Evolutionary conservation across 1,140 invertebrate species (phyloP).

Genomic region (Drosophila tsacasi): DNA sequence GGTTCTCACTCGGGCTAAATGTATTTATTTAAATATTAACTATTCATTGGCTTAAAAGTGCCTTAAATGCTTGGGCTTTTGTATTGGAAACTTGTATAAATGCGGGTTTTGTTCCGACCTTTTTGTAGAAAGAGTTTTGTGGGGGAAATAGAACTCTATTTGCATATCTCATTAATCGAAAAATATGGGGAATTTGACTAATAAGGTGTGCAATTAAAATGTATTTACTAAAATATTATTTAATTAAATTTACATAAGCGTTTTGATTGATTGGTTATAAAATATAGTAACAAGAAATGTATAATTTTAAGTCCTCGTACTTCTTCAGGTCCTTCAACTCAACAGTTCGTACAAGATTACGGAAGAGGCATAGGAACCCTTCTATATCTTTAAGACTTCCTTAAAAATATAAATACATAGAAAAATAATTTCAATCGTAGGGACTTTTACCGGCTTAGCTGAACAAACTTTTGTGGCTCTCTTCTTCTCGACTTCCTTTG

Average conservation of each 20-base stretch:
- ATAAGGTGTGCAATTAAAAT: neutral
- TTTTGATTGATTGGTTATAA: too few relatives aligned
- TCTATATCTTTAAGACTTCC: too few relatives aligned
- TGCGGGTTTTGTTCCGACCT: neutral
- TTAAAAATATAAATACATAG: too few relatives aligned
- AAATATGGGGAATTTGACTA: neutral
- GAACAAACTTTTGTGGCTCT: conserved; percentile 1
- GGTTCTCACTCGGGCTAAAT: neutral
- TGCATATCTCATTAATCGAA: conserved; percentile 6
- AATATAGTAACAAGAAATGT: too few relatives aligned
- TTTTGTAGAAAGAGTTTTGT: neutral
- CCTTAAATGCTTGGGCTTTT: conserved; percentile 13
- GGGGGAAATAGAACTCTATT: neutral
- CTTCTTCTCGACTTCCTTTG: conserved; percentile 1
- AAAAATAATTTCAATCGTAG: too few relatives aligned
- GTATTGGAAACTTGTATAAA: neutral
- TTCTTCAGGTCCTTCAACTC: too few relatives aligned
- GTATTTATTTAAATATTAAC: conserved; percentile 36
- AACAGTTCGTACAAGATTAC: too few relatives aligned
- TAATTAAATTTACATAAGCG: too few relatives aligned
- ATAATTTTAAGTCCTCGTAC: too few relatives aligned
- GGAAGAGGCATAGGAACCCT: too few relatives aligned
- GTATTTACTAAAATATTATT: neutral
- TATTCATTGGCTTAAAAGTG: conserved; percentile 23
- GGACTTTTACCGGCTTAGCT: neutral